These are phyloP conservation scores for Brachionus rotundiformis DNA, from an alignment of 1,140 invertebrate genomes.

Conservation along the genomic window DNA sequence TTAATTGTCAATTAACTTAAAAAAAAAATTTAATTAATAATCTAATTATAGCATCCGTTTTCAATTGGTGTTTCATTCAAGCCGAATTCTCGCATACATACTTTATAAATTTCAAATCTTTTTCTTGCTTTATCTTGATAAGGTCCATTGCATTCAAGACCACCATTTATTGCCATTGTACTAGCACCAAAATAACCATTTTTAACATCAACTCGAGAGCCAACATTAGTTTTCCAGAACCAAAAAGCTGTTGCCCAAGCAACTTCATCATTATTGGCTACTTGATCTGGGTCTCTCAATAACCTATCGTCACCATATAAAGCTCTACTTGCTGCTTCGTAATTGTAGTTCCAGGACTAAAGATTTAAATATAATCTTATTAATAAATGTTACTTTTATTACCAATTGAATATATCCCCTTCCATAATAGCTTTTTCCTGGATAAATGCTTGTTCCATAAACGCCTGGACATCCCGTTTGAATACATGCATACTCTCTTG, in stretches of 20 bases:
- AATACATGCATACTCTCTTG: slow-evolving; percentile 17
- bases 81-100: background rate
- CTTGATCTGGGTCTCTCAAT: slow-evolving; percentile 53
- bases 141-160: slow-evolving; percentile 36
- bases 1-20: too few species aligned
- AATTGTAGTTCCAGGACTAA: slow-evolving; percentile 44
- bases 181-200: slow-evolving; percentile 41
- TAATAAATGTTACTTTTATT: background rate
- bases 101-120: slow-evolving; percentile 48
- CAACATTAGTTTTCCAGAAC: slow-evolving; percentile 54
- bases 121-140: slow-evolving; percentile 45
- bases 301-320: slow-evolving; percentile 48
- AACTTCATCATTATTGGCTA: slow-evolving; percentile 52
- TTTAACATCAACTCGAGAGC: slow-evolving; percentile 12
- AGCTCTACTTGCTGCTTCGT: slow-evolving; percentile 43
- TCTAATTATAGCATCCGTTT: slow-evolving; percentile 44
- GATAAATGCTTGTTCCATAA: slow-evolving; percentile 2
- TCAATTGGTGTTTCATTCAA: slow-evolving; percentile 31
- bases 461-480: background rate
- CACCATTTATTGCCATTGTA: slow-evolving; percentile 50
- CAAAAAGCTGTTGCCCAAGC: slow-evolving; percentile 54
- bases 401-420: slow-evolving; percentile 51
- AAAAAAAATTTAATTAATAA: too few species aligned
- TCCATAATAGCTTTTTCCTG: slow-evolving; percentile 48
- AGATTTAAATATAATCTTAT: background rate